Evolutionary conservation across 2,113 vertebrate species (phyloP), one percentile per base, ranked within the genome.

Genomic region (Charina bottae): DNA sequence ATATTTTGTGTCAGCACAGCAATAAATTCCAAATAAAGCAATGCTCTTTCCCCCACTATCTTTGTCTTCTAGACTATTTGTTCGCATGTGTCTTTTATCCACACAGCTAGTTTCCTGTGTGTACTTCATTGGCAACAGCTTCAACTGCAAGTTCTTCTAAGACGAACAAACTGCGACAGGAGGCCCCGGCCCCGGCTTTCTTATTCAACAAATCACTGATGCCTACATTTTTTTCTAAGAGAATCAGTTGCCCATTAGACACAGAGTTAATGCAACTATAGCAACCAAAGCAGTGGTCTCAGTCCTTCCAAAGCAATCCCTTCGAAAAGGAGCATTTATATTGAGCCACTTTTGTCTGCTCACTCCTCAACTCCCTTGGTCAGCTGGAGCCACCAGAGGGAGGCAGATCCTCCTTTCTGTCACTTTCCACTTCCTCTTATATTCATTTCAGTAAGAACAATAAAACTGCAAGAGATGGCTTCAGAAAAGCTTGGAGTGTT

Each of bases 321-420:
- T 89, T 91, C 37, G 72, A 85, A 85, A 46, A 24, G 15, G 54
- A 72, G 4, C 54, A 24, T 59, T 91, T 88, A 72, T 85, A 93
- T 54, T 54, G 26, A 89, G 46, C 33, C 55, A 90, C 42, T 28
- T 78, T 37, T 78, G 6, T 78, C 4, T 7, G 28, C n/a, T 37
- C 28, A 37, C 33, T 78, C 64, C 12, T 89, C 54, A 37, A 37
- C 26, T 49, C 19, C 26, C 4, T 42, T 46, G 53, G 85, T 68
- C 28, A 90, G 56, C 46, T 83, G n/a, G 72, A 64, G 49, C 49
- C 88, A 89, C 21, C 33, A 89, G 58, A 59, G 53, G 86, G 91
- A 88, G 49, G 87, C 37, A 83, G 46, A 84, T 49, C 54, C 28
- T 28, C 26, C 68, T 86, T 72, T 87, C 37, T 87, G 54, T 53